These are phyloP conservation scores for Cosmia trapezina DNA, from an alignment of 2,888 invertebrate species.

Conservation along the genomic window DNA sequence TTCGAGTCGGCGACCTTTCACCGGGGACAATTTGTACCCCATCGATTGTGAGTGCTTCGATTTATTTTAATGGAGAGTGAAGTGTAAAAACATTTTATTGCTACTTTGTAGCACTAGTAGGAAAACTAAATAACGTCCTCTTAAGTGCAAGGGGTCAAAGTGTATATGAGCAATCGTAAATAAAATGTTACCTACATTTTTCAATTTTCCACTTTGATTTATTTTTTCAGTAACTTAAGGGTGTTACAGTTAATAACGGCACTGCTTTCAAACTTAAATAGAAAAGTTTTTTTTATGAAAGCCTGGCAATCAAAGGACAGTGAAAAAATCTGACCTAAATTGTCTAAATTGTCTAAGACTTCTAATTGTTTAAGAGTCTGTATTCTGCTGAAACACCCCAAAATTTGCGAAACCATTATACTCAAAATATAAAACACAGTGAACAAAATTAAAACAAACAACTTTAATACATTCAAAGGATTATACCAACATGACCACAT, in stretches of 20 bases:
- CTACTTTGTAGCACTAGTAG: slow-evolving; percentile 36
- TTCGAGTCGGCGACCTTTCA: slow-evolving; percentile 66
- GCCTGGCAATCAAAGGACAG: background rate
- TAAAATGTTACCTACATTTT: slow-evolving; percentile 36
- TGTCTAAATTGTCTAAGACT: background rate
- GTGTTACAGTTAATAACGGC: background rate
- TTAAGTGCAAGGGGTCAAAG: slow-evolving; percentile 32
- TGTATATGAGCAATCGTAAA: slow-evolving; percentile 36
- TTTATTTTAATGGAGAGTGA: slow-evolving; percentile 65
- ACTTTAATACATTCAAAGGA: slow-evolving; percentile 31
- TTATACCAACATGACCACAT: slow-evolving; percentile 33
- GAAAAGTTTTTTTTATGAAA: too few species aligned
- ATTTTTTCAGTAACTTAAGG: slow-evolving; percentile 9
- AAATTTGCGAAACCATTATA: too few species aligned
- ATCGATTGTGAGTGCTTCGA: slow-evolving; percentile 61
- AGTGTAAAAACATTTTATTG: slow-evolving; percentile 62
- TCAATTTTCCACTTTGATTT: slow-evolving; percentile 23
- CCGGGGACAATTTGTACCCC: slow-evolving; percentile 66
- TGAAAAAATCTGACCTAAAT: background rate
- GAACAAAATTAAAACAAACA: slow-evolving; percentile 39
- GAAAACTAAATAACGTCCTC: slow-evolving; percentile 43
- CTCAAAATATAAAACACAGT: background rate
- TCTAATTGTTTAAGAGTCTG: too few species aligned
- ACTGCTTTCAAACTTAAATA: too few species aligned
- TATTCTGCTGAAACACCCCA: background rate